These are phyloP conservation scores for Sitobion miscanthi DNA, from an alignment of 1,140 invertebrate species.

Conservation along the genomic window DNA sequence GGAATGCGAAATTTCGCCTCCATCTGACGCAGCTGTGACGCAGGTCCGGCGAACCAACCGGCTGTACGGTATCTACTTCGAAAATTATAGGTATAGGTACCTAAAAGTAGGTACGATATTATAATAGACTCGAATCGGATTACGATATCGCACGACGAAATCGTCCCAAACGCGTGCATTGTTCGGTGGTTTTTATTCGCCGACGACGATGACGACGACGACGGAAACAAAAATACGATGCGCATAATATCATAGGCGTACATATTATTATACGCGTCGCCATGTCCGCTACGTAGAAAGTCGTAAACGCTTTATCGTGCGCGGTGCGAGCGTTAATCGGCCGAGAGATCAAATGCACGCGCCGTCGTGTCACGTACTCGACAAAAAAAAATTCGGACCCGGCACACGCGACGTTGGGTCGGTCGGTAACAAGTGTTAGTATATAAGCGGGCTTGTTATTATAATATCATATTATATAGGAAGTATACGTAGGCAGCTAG, in stretches of 20 bases:
- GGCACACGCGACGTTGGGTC: background rate
- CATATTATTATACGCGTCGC: background rate
- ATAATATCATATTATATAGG: background rate
- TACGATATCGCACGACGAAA: background rate
- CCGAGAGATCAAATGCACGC: background rate
- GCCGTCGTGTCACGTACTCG: background rate
- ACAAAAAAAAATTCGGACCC: background rate
- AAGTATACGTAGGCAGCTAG: background rate
- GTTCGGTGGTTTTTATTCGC: background rate
- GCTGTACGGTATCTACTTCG: background rate
- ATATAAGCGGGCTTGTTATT: background rate
- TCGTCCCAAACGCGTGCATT: background rate
- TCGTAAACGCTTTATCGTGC: background rate
- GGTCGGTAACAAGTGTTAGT: background rate
- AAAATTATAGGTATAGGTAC: too few relatives aligned
- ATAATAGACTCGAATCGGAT: background rate
- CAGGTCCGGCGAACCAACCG: too few relatives aligned
- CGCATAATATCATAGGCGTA: background rate
- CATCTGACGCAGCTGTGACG: background rate
- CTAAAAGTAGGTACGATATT: background rate
- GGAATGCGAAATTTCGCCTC: background rate
- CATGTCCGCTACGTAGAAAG: background rate
- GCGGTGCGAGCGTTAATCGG: background rate
- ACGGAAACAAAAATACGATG: background rate
- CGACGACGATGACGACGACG: background rate